These are phyloP conservation scores for Doryteuthis pealeii DNA, from an alignment of 1,140 invertebrate genomes.

Conservation along the genomic window DNA sequence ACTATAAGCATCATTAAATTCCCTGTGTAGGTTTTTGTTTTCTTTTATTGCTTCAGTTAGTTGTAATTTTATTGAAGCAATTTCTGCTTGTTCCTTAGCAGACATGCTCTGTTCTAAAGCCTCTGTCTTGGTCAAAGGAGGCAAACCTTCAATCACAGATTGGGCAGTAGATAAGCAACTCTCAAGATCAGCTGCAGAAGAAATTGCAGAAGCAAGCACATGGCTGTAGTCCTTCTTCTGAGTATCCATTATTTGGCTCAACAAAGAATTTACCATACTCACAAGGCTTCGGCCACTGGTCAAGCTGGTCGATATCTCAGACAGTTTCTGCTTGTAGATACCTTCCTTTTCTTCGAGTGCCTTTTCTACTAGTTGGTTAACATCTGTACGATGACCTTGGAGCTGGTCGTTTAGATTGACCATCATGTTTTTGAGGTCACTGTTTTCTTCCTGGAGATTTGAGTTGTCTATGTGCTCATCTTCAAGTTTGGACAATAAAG, in stretches of 20 bases:
- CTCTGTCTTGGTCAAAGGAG: neutral
- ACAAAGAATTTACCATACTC: constrained; percentile 6
- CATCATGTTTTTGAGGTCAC: constrained; percentile 38
- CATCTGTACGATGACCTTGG: constrained; percentile 8
- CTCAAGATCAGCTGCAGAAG: constrained; percentile 7
- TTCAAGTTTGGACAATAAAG: constrained; percentile 34
- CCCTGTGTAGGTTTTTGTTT: constrained; percentile 38
- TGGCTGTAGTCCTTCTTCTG: constrained; percentile 14
- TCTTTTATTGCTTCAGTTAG: constrained; percentile 35
- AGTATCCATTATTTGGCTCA: neutral
- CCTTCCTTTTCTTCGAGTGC: neutral
- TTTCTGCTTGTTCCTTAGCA: neutral
- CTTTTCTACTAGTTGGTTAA: neutral
- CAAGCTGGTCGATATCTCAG: neutral
- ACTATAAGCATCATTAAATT: constrained; percentile 29
- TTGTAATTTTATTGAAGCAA: neutral
- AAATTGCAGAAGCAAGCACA: neutral
- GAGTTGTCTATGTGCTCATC: constrained; percentile 39
- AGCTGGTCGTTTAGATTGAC: constrained; percentile 33
- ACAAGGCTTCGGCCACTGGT: neutral
- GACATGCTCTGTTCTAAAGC: neutral
- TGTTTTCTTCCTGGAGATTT: constrained; percentile 36
- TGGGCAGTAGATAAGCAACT: neutral
- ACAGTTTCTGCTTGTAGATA: neutral
- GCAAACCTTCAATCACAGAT: neutral